A percentile compares a stretch with the other conserved stretches of the same genome.
These are phyloP conservation scores for Nezara viridula DNA, from an alignment of 2,888 invertebrate species.

Conservation along the genomic window DNA sequence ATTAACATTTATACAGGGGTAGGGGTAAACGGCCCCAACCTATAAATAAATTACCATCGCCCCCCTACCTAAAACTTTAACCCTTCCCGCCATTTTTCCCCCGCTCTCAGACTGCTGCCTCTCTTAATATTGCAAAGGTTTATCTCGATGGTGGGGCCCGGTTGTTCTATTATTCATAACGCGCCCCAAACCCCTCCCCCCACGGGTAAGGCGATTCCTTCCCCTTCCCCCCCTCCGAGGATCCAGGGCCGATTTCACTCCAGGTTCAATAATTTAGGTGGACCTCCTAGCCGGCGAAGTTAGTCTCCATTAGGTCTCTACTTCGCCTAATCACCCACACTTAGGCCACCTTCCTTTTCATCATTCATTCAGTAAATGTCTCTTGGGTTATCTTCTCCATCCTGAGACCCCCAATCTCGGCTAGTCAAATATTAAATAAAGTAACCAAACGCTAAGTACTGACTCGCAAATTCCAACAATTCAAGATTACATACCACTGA, in stretches of 20 bases:
- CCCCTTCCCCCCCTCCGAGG: conserved; percentile 66
- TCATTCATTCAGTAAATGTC: conserved; percentile 39
- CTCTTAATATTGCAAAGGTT: conserved; percentile 53
- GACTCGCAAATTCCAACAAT: too few relatives aligned
- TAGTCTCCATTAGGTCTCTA: conserved; percentile 61
- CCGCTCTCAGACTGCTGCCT: conserved; percentile 6
- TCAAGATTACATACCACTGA: too few relatives aligned
- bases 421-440: background rate
- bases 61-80: conserved; percentile 57
- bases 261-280: conserved; percentile 64
- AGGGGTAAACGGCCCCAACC: conserved; percentile 47
- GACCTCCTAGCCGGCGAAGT: conserved; percentile 48
- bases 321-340: conserved; percentile 57
- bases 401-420: background rate
- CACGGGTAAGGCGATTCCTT: conserved; percentile 66
- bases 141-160: conserved; percentile 50
- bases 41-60: conserved; percentile 58
- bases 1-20: conserved; percentile 49
- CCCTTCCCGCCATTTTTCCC: conserved; percentile 58
- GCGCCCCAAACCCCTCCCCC: conserved; percentile 69
- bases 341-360: conserved; percentile 53
- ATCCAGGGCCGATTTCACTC: conserved; percentile 65
- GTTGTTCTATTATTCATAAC: conserved; percentile 69
- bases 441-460: background rate
- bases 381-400: background rate